These are phyloP conservation scores for Meteorus cinctellus DNA, from an alignment of 2,888 invertebrate genomes.

Conservation along the genomic window DNA sequence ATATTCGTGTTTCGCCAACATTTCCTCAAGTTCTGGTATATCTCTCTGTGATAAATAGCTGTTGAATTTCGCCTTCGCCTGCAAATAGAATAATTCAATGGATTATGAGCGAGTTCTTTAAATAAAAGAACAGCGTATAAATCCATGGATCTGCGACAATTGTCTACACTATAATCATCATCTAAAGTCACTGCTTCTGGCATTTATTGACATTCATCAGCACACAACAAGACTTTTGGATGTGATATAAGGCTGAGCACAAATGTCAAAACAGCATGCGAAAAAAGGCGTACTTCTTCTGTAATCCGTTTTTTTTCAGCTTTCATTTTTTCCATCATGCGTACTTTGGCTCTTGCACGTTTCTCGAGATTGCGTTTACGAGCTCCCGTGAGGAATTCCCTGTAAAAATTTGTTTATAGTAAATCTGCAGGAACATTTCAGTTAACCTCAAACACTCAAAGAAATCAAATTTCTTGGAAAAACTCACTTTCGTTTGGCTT, in stretches of 20 bases:
- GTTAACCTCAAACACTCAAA: too few species aligned
- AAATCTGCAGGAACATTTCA: background rate
- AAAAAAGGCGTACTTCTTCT: slow-evolving; percentile 77
- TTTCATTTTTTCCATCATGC: slow-evolving; percentile 82
- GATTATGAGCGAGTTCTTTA: background rate
- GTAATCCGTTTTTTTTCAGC: slow-evolving; percentile 85
- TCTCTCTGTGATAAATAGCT: slow-evolving; percentile 83
- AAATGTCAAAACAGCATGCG: too few species aligned
- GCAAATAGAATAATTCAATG: slow-evolving; percentile 32
- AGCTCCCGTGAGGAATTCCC: slow-evolving; percentile 88
- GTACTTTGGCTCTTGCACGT: slow-evolving; percentile 83
- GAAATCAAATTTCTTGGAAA: background rate
- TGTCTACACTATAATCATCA: too few species aligned
- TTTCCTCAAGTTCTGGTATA: slow-evolving; percentile 81
- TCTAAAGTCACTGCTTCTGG: too few species aligned
- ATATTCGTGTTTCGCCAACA: slow-evolving; percentile 80
- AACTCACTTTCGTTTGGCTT: slow-evolving; percentile 77
- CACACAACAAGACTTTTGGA: background rate
- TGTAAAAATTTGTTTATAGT: slow-evolving; percentile 68
- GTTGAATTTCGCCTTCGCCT: slow-evolving; percentile 82
- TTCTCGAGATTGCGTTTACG: slow-evolving; percentile 86
- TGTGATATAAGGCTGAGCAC: background rate
- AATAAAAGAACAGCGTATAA: too few species aligned
- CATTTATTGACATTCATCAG: too few species aligned
- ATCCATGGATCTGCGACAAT: too few species aligned